phyloP scores from a whole-genome alignment of 2,888 invertebrate genomes.

The Lasius platythorax region DNA sequence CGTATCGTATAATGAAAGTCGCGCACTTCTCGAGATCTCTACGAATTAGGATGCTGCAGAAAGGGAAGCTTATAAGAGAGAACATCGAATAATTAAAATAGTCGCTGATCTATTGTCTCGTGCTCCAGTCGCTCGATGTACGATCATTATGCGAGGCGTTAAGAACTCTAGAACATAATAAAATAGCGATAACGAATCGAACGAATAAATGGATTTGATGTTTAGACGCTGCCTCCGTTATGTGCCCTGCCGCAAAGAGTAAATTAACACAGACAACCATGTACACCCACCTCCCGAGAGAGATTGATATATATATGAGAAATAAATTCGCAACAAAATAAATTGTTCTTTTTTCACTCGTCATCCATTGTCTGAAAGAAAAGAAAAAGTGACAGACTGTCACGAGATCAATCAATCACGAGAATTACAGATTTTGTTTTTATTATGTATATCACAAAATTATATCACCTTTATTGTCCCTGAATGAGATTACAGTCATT shows the following conservation, averaged over 20 bases:
- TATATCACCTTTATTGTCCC: slow-evolving; percentile 63
- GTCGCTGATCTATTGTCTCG: slow-evolving; percentile 42
- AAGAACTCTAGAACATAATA: slow-evolving; percentile 70
- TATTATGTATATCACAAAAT: slow-evolving; percentile 61
- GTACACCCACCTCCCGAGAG: slow-evolving; percentile 68
- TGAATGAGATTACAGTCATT: slow-evolving; percentile 37
- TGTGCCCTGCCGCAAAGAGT: slow-evolving; percentile 73
- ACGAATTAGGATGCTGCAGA: slow-evolving; percentile 27
- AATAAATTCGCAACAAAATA: slow-evolving; percentile 77
- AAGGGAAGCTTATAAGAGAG: neutral
- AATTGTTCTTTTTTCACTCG: slow-evolving; percentile 47
- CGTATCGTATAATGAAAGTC: slow-evolving; percentile 38
- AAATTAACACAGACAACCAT: slow-evolving; percentile 64
- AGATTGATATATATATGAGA: slow-evolving; percentile 69
- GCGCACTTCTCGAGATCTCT: slow-evolving; percentile 23
- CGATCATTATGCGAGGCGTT: slow-evolving; percentile 67
- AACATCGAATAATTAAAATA: slow-evolving; percentile 5
- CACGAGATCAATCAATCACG: neutral
- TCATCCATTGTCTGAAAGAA: neutral
- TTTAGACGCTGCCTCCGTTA: slow-evolving; percentile 79
- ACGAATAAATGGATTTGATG: slow-evolving; percentile 82
- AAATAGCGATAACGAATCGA: slow-evolving; percentile 73
- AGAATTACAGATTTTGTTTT: neutral
- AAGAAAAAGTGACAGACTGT: neutral
- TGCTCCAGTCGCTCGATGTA: slow-evolving; percentile 78